Evolutionary conservation across 2,888 invertebrate species (phyloP).

Genomic region (Ormyrus labotus): DNA sequence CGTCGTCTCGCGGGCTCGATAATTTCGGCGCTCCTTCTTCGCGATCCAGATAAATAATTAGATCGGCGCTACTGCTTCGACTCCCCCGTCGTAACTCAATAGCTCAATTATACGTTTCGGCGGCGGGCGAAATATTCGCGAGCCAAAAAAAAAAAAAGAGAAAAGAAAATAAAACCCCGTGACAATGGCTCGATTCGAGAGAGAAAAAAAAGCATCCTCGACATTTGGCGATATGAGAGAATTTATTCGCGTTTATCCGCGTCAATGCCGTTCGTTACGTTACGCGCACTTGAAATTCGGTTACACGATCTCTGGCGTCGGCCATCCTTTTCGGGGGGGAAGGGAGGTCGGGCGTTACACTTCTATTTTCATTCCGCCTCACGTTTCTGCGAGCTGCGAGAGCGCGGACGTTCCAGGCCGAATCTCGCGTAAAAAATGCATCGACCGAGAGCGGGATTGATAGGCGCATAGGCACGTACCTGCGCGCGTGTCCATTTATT

Average conservation of each 20-base stretch:
- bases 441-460: constrained; percentile 56
- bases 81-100: neutral
- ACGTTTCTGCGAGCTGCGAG: constrained; percentile 61
- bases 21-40: neutral
- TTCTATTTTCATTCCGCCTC: constrained; percentile 72
- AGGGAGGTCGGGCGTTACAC: constrained; percentile 67
- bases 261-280: constrained; percentile 57
- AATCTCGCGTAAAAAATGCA: constrained; percentile 59
- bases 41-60: constrained; percentile 23
- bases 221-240: constrained; percentile 49
- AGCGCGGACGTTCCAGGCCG: constrained; percentile 33
- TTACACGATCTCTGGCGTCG: constrained; percentile 54
- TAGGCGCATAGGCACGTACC: constrained; percentile 43
- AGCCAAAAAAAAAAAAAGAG: too few species aligned
- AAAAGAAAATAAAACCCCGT: too few species aligned
- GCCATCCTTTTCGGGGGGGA: constrained; percentile 67
- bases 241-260: constrained; percentile 57
- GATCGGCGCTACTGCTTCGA: neutral
- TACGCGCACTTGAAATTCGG: constrained; percentile 56
- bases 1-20: constrained; percentile 22
- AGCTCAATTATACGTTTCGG: neutral
- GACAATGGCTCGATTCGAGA: constrained; percentile 37
- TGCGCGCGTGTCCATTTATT: constrained; percentile 42
- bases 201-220: constrained; percentile 39
- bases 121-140: too few species aligned